These are phyloP conservation scores for Phalanger gymnotis DNA, from an alignment of 2,797 vertebrate species.

Conservation along the genomic window DNA sequence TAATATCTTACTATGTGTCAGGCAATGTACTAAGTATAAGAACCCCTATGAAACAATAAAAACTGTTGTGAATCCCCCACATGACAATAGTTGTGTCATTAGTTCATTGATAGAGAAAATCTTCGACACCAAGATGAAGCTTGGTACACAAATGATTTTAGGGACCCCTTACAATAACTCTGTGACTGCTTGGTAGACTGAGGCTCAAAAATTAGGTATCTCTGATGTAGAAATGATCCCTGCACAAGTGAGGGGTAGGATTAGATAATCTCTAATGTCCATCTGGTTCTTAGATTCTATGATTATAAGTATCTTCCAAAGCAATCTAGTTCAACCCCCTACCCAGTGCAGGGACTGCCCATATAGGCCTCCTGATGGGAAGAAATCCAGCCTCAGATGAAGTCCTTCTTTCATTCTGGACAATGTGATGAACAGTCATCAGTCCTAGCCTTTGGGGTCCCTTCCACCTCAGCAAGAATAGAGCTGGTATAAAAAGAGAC, in stretches of 20 bases:
- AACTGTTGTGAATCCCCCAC: neutral
- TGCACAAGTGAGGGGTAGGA: neutral
- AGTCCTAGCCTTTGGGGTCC: neutral
- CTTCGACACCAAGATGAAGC: neutral
- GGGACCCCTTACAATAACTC: neutral
- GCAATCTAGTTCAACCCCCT: neutral
- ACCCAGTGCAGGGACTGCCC: neutral
- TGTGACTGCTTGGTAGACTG: neutral
- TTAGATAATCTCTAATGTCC: neutral
- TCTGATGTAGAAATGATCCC: neutral
- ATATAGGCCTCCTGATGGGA: neutral
- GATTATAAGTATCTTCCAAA: neutral
- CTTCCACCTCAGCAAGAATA: neutral
- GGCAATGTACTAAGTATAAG: neutral
- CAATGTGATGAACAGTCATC: neutral
- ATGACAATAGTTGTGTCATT: neutral
- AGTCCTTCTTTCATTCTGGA: neutral
- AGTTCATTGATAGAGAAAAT: neutral
- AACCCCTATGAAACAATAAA: neutral
- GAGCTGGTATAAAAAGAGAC: neutral
- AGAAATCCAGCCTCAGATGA: neutral
- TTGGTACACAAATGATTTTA: neutral
- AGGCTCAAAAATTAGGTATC: neutral
- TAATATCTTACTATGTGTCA: neutral
- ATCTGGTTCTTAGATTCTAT: neutral